Conservation (phyloP, 2,888 invertebrate genomes). For the Sarcophaga variegata region DNA sequence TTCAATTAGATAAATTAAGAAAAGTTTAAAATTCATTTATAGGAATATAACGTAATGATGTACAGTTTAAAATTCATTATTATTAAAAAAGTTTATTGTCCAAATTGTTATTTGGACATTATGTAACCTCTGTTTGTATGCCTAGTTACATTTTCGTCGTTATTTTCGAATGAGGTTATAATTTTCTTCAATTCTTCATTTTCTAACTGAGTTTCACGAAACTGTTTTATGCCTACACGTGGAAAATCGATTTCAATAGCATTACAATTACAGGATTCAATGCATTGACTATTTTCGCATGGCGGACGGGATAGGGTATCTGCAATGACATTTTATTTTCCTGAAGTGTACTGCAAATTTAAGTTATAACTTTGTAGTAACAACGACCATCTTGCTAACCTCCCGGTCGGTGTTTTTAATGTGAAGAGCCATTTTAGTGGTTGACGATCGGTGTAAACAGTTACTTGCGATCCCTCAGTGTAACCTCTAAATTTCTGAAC, state of each 20-base stretch:
- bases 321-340: too few relatives aligned
- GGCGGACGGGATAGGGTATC: constrained; percentile 45
- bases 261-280: constrained; percentile 29
- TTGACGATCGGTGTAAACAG: constrained; percentile 76
- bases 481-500: constrained; percentile 78
- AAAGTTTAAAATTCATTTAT: too few relatives aligned
- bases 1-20: too few relatives aligned
- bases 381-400: constrained; percentile 81
- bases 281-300: constrained; percentile 10
- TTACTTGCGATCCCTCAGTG: constrained; percentile 75
- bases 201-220: constrained; percentile 68
- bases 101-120: too few relatives aligned
- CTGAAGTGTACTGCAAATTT: constrained; percentile 52
- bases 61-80: too few relatives aligned
- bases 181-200: constrained; percentile 62
- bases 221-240: constrained; percentile 48
- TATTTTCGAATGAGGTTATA: constrained; percentile 30
- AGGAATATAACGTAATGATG: too few relatives aligned
- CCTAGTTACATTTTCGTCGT: constrained; percentile 28
- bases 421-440: constrained; percentile 81
- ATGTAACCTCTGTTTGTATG: neutral
- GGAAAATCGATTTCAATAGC: constrained; percentile 52
- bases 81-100: too few relatives aligned
- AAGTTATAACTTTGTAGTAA: constrained; percentile 78
- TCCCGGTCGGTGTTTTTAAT: constrained; percentile 78